Evolutionary conservation across 92 coral and sea anemone genomes (phyloP).

Genomic region (Zoanthus sansibaricus): DNA sequence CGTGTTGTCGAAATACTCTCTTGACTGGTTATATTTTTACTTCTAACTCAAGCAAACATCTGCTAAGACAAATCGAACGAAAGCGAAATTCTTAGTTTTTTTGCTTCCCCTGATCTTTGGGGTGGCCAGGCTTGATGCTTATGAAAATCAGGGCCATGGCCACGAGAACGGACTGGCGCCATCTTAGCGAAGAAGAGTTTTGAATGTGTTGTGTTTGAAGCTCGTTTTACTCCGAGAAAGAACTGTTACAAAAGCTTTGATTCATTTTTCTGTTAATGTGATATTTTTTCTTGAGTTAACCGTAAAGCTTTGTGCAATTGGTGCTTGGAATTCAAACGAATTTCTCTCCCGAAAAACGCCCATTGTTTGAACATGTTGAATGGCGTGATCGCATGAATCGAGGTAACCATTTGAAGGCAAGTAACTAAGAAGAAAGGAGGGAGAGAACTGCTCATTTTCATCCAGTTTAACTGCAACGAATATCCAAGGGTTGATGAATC

Average conservation of each 20-base stretch:
- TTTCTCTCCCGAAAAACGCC: conserved; percentile 80
- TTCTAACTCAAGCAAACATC: conserved; percentile 47
- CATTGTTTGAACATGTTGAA: conserved; percentile 76
- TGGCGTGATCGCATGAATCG: conserved; percentile 52
- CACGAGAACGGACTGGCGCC: conserved; percentile 99
- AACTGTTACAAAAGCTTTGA: conserved; percentile 35
- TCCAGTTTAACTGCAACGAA: neutral
- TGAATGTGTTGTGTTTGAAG: conserved; percentile 58
- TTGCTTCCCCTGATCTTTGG: conserved; percentile 26
- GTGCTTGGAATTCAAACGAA: conserved; percentile 55
- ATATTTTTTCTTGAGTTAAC: conserved; percentile 54
- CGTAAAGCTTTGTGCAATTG: conserved; percentile 44
- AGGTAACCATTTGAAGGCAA: conserved; percentile 50
- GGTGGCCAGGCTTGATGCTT: conserved; percentile 29
- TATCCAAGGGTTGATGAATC: conserved; percentile 18
- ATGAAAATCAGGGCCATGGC: conserved; percentile 52
- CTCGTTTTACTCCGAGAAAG: conserved; percentile 64
- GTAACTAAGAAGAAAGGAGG: conserved; percentile 10
- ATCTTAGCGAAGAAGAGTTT: conserved; percentile 84
- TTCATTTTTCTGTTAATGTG: conserved; percentile 53
- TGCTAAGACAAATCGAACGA: conserved; percentile 42
- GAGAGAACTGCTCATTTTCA: neutral
- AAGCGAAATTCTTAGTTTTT: conserved; percentile 33
- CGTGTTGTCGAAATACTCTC: conserved; percentile 19
- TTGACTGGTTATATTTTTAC: conserved; percentile 24